These are phyloP conservation scores for Tichodroma muraria DNA, from an alignment of 2,113 vertebrate species.

Conservation along the genomic window DNA sequence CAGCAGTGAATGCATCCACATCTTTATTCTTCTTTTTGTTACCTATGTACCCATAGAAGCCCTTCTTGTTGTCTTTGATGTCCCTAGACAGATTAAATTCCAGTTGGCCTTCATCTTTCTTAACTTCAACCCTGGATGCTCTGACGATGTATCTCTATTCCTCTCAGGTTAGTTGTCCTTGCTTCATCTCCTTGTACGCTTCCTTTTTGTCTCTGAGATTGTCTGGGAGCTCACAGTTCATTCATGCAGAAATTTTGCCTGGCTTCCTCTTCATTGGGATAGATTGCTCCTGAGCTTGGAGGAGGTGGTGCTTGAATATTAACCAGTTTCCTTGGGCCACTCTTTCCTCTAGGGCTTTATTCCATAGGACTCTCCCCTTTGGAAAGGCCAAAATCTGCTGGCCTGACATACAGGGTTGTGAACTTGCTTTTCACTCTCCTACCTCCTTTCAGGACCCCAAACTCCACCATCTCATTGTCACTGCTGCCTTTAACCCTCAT, in stretches of 20 bases:
- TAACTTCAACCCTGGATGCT: not conserved
- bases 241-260: not conserved
- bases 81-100: not conserved
- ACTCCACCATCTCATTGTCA: not conserved
- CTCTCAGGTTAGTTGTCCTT: not conserved
- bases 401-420: not conserved
- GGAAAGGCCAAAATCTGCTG: not conserved
- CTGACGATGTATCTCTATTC: not conserved
- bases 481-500: not conserved
- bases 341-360: not conserved
- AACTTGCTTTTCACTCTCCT: not conserved
- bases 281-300: not conserved
- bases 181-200: not conserved
- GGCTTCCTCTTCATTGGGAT: not conserved
- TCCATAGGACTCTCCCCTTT: not conserved
- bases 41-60: not conserved
- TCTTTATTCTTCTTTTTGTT: not conserved
- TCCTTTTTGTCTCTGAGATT: not conserved
- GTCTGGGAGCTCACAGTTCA: not conserved
- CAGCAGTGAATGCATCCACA: not conserved
- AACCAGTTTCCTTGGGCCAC: not conserved
- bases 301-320: not conserved
- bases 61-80: not conserved
- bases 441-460: not conserved
- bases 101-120: not conserved